Evolutionary conservation across 2,113 vertebrate genomes (phyloP).

Genomic region (rabbit (Oryctolagus cuniculus)): DNA sequence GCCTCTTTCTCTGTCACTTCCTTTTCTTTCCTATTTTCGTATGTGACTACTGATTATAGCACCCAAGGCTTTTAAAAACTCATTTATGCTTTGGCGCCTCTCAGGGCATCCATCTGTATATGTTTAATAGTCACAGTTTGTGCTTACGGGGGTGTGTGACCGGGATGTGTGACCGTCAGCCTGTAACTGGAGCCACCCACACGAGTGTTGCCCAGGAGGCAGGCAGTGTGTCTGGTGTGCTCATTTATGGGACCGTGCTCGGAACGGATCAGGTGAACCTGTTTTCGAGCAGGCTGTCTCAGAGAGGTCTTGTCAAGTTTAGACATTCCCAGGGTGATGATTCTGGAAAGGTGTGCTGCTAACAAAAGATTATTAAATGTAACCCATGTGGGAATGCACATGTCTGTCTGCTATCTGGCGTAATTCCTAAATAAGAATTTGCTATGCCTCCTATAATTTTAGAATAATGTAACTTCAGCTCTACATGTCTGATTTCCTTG

Average conservation of each 20-base stretch:
- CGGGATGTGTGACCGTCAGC: neutral
- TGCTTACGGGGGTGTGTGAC: neutral
- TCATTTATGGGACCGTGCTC: fast-evolving
- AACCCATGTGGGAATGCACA: slow-evolving; percentile 24
- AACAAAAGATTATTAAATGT: slow-evolving; percentile 21
- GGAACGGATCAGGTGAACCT: neutral
- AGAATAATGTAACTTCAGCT: neutral
- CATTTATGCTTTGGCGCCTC: neutral
- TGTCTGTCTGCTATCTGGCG: slow-evolving; percentile 34
- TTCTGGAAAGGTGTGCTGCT: slow-evolving; percentile 32
- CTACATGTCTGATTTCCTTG: neutral
- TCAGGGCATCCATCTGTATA: neutral
- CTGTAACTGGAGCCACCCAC: neutral
- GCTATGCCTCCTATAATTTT: neutral
- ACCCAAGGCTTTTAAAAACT: neutral
- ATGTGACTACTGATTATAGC: neutral
- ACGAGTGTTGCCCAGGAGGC: neutral
- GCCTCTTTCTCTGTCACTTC: neutral
- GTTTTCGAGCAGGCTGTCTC: neutral
- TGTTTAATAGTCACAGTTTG: neutral
- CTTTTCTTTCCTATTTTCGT: neutral
- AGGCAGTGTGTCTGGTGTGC: neutral
- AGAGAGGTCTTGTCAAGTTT: slow-evolving; percentile 40
- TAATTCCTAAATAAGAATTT: slow-evolving; percentile 61
- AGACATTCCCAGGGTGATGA: neutral